These are phyloP conservation scores for Leptinotarsa tumamoca DNA, from an alignment of 2,888 invertebrate genomes.

Conservation along the genomic window DNA sequence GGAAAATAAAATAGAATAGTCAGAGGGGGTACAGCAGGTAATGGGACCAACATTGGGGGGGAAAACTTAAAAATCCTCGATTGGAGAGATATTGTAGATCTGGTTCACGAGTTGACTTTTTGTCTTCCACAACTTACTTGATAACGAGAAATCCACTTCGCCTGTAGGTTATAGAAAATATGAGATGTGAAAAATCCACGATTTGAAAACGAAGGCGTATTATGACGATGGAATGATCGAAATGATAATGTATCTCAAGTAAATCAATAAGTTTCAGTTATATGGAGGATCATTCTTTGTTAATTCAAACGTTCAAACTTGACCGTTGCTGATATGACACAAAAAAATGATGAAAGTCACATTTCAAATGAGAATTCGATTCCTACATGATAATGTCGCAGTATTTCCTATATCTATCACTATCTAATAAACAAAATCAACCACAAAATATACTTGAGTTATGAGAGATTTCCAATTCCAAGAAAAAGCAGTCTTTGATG, in stretches of 20 bases:
- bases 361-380: too few species aligned
- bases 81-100: not conserved
- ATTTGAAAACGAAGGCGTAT: not conserved
- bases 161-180: conserved; percentile 59
- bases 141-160: conserved; percentile 61
- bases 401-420: too few species aligned
- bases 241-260: not conserved
- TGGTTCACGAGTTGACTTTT: not conserved
- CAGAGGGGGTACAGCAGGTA: not conserved
- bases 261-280: not conserved
- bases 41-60: not conserved
- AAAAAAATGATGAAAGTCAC: too few species aligned
- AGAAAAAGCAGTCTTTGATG: too few species aligned
- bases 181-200: conserved; percentile 35
- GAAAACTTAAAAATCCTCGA: not conserved
- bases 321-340: too few species aligned
- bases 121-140: conserved; percentile 61
- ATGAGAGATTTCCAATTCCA: too few species aligned
- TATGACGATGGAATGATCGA: not conserved
- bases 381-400: too few species aligned
- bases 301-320: too few species aligned
- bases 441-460: too few species aligned
- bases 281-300: too few species aligned
- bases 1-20: not conserved
- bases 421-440: too few species aligned